These are phyloP conservation scores for Brachyistius frenatus DNA, from an alignment of 2,113 vertebrate genomes.

Conservation along the genomic window DNA sequence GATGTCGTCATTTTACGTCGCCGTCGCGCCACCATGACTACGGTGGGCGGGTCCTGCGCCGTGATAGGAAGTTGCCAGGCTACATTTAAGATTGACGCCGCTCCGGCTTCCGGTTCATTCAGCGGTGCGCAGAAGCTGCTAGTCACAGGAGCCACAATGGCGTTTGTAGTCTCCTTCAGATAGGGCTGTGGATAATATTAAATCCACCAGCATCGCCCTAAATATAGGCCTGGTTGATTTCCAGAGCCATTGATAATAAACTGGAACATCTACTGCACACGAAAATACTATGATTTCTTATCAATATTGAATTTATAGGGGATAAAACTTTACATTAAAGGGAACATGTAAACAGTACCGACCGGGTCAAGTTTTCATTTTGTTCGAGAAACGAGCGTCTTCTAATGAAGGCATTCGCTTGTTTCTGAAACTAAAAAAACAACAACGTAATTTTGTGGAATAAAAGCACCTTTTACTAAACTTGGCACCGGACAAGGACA, in stretches of 20 bases:
- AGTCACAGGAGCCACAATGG: constrained; percentile 86
- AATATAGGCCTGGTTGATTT: constrained; percentile 86
- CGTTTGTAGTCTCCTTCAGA: constrained; percentile 84
- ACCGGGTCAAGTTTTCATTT: constrained; percentile 89
- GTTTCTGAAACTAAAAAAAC: constrained; percentile 73
- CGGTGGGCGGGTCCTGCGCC: constrained; percentile 56
- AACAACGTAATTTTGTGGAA: constrained; percentile 78
- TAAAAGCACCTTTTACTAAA: constrained; percentile 77
- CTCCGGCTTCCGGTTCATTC: constrained; percentile 71
- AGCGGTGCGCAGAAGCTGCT: constrained; percentile 70
- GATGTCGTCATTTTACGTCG: neutral
- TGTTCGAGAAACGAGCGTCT: constrained; percentile 84
- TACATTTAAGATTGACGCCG: constrained; percentile 73
- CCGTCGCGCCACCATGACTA: constrained; percentile 26
- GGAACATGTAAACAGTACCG: constrained; percentile 88
- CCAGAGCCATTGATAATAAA: constrained; percentile 88
- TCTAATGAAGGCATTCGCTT: constrained; percentile 80
- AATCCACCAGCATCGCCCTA: constrained; percentile 90
- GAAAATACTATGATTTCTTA: constrained; percentile 87
- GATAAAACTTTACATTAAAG: constrained; percentile 85
- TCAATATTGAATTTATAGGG: constrained; percentile 82
- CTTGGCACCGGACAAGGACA: constrained; percentile 83
- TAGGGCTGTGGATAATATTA: constrained; percentile 86
- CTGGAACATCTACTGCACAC: constrained; percentile 88
- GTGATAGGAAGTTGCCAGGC: constrained; percentile 74